Base-by-base conservation (phyloP, 2,888 invertebrate genomes). In the Tenthredo amoena region DNA sequence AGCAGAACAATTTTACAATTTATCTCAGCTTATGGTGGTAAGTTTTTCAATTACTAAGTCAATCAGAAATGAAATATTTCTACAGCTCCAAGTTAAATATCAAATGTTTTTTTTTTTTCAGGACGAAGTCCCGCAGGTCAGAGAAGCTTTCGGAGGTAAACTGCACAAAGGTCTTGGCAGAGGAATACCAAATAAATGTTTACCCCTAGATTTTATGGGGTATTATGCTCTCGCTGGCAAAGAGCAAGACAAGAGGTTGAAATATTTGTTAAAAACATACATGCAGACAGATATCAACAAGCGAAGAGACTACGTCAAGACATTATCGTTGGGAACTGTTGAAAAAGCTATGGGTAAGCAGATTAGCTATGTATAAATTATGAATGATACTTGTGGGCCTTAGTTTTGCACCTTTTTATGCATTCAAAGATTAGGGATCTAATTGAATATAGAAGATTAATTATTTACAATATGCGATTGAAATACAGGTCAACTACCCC, bases 181-280 rank as follows among this genome's bases (percentile, higher is more conserved):
- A 94, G 97, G 98, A 87, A 96, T 98, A 88, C 98, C 98, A 3
- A 97, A 97, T 92, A 97, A 98, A 93, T 98, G 98, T 92, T 95
- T 99, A 87, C 99, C 99, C 0, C 94, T 99, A 84, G 99, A 99
- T 94, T 99, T 99, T 94, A 98, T 99, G 98, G 98, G 98, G 26
- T 98, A 98, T 94, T 99, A 99, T 94, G 97, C 97, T 55, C 94
- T 99, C 85, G 97, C 97, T 50, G 99, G 99, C 0, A 96, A 97
- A 87, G 99, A 99, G 94, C 96, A 97, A 10, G 97, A 98, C 90
- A 96, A 97, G 87, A 96, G 97, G 91, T 94, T 97, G 68, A 96
- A 96, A 88, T 93, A 94, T 47, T 93, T 95, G 37, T 94, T 97
- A 86, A 96, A 97, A 86, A 97, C 97, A 91, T 98, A 96, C 94